A percentile compares a stretch with the other conserved stretches of the same genome.
Evolutionary conservation across 2,113 vertebrate species (phyloP).

Genomic region (Centrocercus urophasianus): DNA sequence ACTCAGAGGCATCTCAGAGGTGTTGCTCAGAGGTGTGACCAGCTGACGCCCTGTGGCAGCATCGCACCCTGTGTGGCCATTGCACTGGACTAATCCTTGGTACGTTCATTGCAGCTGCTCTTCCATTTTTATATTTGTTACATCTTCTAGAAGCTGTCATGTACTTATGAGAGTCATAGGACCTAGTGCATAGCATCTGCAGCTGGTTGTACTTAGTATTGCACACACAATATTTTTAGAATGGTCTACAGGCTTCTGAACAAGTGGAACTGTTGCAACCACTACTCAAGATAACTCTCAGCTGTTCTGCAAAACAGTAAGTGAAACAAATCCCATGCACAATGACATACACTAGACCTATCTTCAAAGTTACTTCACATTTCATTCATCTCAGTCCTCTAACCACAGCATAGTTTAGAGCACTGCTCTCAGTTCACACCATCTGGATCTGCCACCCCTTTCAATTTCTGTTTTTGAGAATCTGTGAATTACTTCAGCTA

Average conservation of each 20-base stretch:
- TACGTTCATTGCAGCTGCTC: not conserved
- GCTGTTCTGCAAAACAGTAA: not conserved
- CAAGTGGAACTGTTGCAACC: not conserved
- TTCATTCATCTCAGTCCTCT: not conserved
- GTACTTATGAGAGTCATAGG: not conserved
- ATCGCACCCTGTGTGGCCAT: not conserved
- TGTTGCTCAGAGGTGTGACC: not conserved
- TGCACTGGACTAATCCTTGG: not conserved
- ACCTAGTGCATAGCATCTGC: rapidly evolving
- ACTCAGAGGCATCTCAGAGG: not conserved
- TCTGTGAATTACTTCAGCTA: not conserved
- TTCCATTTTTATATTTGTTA: not conserved
- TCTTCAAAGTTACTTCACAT: not conserved
- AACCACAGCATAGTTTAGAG: not conserved
- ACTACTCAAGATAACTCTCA: not conserved
- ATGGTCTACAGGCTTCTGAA: not conserved
- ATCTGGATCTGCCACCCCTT: no score
- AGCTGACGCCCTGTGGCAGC: not conserved
- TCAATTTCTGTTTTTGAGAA: not conserved
- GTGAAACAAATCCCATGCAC: not conserved
- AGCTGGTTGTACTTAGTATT: not conserved
- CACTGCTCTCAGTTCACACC: not conserved
- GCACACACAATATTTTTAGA: not conserved
- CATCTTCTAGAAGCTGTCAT: not conserved
- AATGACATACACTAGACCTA: not conserved